Percentiles rank a stretch among this genome's conserved stretches.
Conservation (phyloP, 2,888 invertebrate species). For the Dynastes maya region DNA sequence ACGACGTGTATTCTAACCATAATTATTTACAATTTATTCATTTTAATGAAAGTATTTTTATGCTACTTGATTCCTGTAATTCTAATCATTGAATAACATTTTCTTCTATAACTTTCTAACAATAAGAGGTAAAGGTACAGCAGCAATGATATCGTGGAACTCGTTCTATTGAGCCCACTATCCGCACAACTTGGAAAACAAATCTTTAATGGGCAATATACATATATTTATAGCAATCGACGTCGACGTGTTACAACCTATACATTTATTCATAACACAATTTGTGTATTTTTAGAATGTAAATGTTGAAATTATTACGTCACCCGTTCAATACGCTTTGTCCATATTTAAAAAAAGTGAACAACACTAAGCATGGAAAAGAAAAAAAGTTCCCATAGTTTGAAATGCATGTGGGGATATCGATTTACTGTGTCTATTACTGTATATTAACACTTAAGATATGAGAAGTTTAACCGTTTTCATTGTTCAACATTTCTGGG, state of each 20-base stretch:
- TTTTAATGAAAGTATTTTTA: neutral
- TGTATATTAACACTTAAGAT: no score
- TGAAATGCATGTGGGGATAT: neutral
- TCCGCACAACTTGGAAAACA: constrained; percentile 3
- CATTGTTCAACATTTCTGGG: constrained; percentile 21
- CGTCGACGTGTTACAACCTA: constrained; percentile 3
- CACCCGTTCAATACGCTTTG: constrained; percentile 25
- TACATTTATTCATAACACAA: constrained; percentile 17
- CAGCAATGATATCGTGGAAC: no score
- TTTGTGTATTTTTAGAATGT: constrained; percentile 39
- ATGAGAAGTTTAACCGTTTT: constrained; percentile 14
- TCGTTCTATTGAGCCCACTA: neutral
- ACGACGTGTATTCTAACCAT: neutral
- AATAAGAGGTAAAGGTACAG: no score
- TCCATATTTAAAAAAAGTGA: constrained; percentile 35
- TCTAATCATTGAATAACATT: neutral
- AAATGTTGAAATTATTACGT: constrained; percentile 34
- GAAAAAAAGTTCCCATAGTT: constrained; percentile 17
- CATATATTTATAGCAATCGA: constrained; percentile 10
- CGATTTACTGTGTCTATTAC: no score
- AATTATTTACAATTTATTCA: neutral
- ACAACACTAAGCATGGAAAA: constrained; percentile 1
- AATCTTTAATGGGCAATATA: constrained; percentile 15
- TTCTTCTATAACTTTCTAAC: no score
- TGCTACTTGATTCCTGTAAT: neutral